Base-by-base conservation (phyloP, 1,140 invertebrate genomes). In the Drosophila navojoa region DNA sequence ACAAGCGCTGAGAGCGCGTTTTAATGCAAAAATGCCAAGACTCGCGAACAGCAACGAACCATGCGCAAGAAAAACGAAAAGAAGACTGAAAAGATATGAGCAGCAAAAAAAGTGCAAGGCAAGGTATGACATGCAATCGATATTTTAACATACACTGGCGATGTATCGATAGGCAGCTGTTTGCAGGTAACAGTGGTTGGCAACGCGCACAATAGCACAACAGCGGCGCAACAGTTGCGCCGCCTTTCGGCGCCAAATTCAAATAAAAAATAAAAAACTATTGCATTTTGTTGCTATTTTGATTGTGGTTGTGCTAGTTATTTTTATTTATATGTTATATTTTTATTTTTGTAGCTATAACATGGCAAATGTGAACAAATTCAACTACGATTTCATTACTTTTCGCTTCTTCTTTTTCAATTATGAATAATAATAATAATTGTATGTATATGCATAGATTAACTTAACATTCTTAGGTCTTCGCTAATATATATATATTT, bases 401-500 rank as follows among this genome's bases (percentile, higher is more conserved):
- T 54, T 54, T 54, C 49, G 22, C 10, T 27, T 32, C 15, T 25
- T 16, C 63, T 49, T 11, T 9, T 50, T 45, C 29, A 19, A 19
- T 19, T 19, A 19, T 19, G 19, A 19, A 76, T 81, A 64, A 69
- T 64, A 66, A 77, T 80, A 77, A 81, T 80, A 75, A 11, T 57
- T 74, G 72, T 73, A 76, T 57, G 50, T 45, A 53, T 53, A 60
- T 47, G 32, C 42, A 22, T 58, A 53, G 15, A 55, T 78, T 87
- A 85, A 86, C 81, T 87, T 86, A 87, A 87, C 79, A 63, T 86
- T 84, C 84, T 87, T 87, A 89, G 84, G 84, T 80, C 49, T 77
- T 13, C 25, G 68, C 68, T 79, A 79, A 60, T 81, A 7, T 9
- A 38, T 38, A 38, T 38, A 60, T 81, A 7, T 9, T 13, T 38